phyloP scores from a whole-genome alignment of 2,797 vertebrate species.

The Liasis olivaceus region DNA sequence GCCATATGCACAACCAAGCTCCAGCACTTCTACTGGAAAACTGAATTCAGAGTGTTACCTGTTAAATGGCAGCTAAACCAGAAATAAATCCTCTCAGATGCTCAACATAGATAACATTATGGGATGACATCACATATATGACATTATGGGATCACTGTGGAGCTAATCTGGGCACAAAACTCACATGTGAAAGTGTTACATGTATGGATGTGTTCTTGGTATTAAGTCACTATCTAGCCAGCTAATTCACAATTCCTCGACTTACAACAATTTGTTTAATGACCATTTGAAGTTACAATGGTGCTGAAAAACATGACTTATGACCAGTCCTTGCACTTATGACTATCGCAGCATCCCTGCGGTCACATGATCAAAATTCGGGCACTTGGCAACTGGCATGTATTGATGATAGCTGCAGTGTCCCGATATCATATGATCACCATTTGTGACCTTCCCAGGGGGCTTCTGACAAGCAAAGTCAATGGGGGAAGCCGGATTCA shows the following conservation, averaged over 20 bases:
- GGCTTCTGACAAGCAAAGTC: no score
- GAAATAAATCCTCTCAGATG: neutral
- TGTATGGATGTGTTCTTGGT: neutral
- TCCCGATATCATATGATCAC: no score
- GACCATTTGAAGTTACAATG: no score
- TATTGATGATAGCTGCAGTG: no score
- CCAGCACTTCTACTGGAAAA: neutral
- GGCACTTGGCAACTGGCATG: no score
- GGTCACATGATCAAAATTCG: no score
- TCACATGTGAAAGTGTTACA: neutral
- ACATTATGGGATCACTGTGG: neutral
- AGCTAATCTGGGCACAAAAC: neutral
- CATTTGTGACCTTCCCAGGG: no score
- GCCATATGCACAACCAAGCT: neutral
- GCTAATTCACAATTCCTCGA: neutral
- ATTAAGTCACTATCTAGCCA: neutral
- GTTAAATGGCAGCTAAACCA: neutral
- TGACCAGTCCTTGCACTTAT: no score
- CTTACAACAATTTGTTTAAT: no score
- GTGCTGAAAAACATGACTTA: no score
- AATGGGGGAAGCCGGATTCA: no score
- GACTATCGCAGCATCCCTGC: no score
- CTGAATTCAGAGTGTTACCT: neutral
- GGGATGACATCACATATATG: neutral
- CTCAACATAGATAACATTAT: neutral